A percentile compares a stretch with the other conserved stretches of the same genome.
Conservation (phyloP, 2,888 invertebrate species). For the Incurvaria masculella region DNA sequence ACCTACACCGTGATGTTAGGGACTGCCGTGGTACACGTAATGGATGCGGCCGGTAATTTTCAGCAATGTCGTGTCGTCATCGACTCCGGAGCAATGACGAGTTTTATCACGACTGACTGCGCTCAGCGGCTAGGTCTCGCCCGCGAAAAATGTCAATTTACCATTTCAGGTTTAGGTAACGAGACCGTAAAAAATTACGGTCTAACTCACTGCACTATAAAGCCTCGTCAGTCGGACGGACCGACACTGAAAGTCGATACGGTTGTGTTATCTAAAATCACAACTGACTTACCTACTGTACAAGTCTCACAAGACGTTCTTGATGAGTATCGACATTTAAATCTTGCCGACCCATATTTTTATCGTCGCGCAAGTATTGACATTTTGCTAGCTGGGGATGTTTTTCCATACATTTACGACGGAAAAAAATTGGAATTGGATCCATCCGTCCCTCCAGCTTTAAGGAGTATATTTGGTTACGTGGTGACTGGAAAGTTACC, state of each 20-base stretch:
- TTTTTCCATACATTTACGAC: neutral
- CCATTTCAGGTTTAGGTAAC: slow-evolving; percentile 3
- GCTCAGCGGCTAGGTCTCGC: slow-evolving; percentile 7
- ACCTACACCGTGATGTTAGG: neutral
- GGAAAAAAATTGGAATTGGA: neutral
- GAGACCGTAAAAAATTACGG: slow-evolving; percentile 5
- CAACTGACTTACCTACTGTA: slow-evolving; percentile 1
- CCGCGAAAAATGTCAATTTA: slow-evolving; percentile 2
- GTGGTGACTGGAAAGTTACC: slow-evolving; percentile 7
- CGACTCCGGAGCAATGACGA: slow-evolving; percentile 7
- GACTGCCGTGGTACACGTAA: neutral
- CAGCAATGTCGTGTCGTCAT: slow-evolving; percentile 4
- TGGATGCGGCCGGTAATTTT: neutral
- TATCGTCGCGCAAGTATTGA: neutral
- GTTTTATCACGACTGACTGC: slow-evolving; percentile 6
- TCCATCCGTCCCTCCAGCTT: slow-evolving; percentile 5
- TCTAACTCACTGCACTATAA: slow-evolving; percentile 4
- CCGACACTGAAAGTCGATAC: neutral
- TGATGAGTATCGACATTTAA: neutral
- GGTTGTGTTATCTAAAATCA: slow-evolving; percentile 1
- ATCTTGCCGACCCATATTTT: slow-evolving; percentile 1
- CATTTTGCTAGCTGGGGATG: neutral
- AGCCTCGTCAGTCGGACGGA: neutral
- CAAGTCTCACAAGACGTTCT: neutral
- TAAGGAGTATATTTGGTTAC: slow-evolving; percentile 9